Percentiles rank a stretch among this genome's conserved stretches.
phyloP scores from a whole-genome alignment of 2,888 invertebrate genomes.

The Bruchidius siliquastri region DNA sequence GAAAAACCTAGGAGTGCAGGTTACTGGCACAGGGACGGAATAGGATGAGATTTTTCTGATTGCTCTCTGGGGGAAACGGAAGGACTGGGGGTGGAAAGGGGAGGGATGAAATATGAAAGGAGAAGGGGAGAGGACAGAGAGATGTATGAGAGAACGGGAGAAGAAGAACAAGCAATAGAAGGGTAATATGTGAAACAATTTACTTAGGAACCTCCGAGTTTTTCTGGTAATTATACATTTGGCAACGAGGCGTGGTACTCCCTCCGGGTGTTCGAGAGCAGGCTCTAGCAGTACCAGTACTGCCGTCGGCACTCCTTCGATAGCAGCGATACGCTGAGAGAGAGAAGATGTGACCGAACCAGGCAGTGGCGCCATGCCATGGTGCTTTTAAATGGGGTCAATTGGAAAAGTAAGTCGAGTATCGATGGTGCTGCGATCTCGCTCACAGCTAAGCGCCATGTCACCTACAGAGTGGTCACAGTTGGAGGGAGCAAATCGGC shows the following conservation, averaged over 20 bases:
- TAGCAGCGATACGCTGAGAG: neutral
- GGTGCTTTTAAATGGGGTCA: neutral
- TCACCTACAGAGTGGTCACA: neutral
- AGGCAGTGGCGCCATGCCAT: neutral
- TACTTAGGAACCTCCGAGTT: no score
- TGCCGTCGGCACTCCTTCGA: neutral
- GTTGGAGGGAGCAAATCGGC: neutral
- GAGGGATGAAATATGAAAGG: no score
- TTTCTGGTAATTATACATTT: neutral
- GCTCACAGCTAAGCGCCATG: neutral
- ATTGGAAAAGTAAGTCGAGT: neutral
- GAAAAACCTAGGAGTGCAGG: no score
- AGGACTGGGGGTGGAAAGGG: no score
- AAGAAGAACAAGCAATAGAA: no score
- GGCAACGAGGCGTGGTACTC: neutral
- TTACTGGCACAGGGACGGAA: no score
- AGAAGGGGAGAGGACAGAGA: no score
- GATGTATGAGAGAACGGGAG: no score
- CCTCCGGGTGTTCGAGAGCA: neutral
- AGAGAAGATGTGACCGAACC: neutral
- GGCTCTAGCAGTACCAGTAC: neutral
- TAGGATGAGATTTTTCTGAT: no score
- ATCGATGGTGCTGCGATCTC: no score
- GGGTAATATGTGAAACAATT: no score
- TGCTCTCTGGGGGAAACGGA: no score